Evolutionary conservation across 2,888 invertebrate species (phyloP).

Genomic region (Anorthoa munda): DNA sequence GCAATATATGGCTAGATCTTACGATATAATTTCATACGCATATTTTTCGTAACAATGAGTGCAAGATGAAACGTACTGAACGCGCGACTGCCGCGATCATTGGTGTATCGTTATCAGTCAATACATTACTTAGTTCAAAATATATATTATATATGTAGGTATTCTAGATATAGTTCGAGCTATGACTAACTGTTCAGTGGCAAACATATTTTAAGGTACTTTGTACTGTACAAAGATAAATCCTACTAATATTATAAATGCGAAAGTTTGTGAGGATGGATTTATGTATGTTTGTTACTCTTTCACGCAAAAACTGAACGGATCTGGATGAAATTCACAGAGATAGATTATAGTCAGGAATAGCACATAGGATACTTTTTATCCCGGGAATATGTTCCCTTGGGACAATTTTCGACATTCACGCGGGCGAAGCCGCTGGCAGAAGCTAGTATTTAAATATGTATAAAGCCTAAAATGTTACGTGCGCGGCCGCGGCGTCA

Average conservation of each 20-base stretch:
- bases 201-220: neutral
- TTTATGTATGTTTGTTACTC: too few relatives aligned
- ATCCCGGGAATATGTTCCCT: too few relatives aligned
- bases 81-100: slow-evolving; percentile 11
- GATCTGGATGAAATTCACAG: too few relatives aligned
- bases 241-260: too few relatives aligned
- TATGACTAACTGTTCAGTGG: neutral
- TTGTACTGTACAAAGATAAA: neutral
- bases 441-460: too few relatives aligned
- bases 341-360: too few relatives aligned
- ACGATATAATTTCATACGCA: neutral
- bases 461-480: neutral
- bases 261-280: too few relatives aligned
- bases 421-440: too few relatives aligned
- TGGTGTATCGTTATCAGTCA: slow-evolving; percentile 25
- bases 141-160: slow-evolving; percentile 12
- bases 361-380: too few relatives aligned
- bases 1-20: neutral
- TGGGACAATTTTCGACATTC: too few relatives aligned
- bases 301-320: too few relatives aligned
- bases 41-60: neutral
- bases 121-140: slow-evolving; percentile 17
- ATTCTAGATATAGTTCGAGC: slow-evolving; percentile 10
- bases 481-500: neutral
- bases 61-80: slow-evolving; percentile 25